Base-by-base conservation (phyloP, 2,797 vertebrate species). In the Halcyon badia region DNA sequence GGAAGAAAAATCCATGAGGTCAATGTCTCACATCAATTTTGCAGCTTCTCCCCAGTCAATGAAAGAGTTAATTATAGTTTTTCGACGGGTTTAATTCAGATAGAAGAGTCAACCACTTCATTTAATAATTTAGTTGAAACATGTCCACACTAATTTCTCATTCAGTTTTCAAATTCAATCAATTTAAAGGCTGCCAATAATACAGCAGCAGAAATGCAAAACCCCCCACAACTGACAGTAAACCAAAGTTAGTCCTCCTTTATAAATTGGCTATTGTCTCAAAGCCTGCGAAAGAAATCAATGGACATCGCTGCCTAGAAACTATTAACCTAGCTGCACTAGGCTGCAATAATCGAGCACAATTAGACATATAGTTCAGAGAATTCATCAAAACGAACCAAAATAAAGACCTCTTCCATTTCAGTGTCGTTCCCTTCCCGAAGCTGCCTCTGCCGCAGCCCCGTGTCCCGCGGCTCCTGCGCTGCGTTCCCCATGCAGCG, bases 31-130 rank as follows among this genome's bases (percentile, higher is more conserved):
- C 33, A 49, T 82, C 64, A 60, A 89, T 95, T 80, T 64, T 88
- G 73, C 87, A 44, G 37, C 94, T 89, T 86, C 96, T 85, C 25
- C 75, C 33, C 57, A 71, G 94, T 93, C 97, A 94, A 93, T 91
- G 95, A 95, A 98, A 97, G 87, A 88, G 97, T 96, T 91, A 96
- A 97, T 98, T 98, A 96, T 70, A 97, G 96, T 87, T 95, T 90
- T 95, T 93, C 91, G 92, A 65, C 81, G 49, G 86, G 91, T 87
- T 97, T 96, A 95, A 97, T 94, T 90, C 97, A 96, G 87, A 95
- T 51, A 75, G 66, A 94, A 91, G 97, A 94, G 91, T 72, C 82
- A 39, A 96, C 89, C 85, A 69, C 85, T 96, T 94, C 95, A 97
- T 97, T 97, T 97, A 96, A 97, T 91, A 97, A 98, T 96, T 97